Percentiles rank a stretch among this genome's conserved stretches.
Conservation (phyloP, 2,888 invertebrate genomes). For the Agriopis aurantiaria region DNA sequence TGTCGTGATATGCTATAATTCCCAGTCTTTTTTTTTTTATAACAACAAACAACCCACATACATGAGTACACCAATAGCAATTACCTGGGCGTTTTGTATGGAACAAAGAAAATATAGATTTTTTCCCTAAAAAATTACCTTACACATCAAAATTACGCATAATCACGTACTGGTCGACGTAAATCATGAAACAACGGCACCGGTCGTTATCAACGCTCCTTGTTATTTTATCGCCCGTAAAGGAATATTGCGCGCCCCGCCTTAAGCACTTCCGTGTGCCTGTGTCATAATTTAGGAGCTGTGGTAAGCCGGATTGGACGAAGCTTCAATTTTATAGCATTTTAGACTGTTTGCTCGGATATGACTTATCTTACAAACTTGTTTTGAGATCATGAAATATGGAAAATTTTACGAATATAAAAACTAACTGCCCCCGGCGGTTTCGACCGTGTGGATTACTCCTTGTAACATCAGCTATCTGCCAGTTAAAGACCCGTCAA, state of each 20-base stretch:
- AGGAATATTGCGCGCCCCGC: constrained; percentile 61
- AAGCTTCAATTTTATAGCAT: constrained; percentile 37
- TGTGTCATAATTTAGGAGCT: constrained; percentile 65
- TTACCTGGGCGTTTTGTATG: too few species aligned
- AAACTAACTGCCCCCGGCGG: too few species aligned
- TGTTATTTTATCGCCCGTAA: constrained; percentile 66
- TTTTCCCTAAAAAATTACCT: constrained; percentile 26
- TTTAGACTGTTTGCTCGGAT: neutral
- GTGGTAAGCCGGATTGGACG: constrained; percentile 42
- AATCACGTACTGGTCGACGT: constrained; percentile 49
- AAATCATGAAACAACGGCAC: constrained; percentile 57
- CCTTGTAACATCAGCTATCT: too few species aligned
- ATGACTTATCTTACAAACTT: neutral
- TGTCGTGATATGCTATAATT: too few species aligned
- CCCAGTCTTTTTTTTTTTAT: too few species aligned
- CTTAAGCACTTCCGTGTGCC: constrained; percentile 60
- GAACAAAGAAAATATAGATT: constrained; percentile 2
- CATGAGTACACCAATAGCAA: too few species aligned
- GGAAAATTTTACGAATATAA: neutral
- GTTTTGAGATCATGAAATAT: too few species aligned
- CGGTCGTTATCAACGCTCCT: constrained; percentile 54
- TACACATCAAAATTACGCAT: constrained; percentile 54
- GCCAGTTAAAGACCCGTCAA: too few species aligned
- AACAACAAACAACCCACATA: too few species aligned
- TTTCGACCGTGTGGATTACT: too few species aligned